Base-by-base conservation (phyloP, 2,888 invertebrate genomes). In the Hemistola chrysoprasaria region DNA sequence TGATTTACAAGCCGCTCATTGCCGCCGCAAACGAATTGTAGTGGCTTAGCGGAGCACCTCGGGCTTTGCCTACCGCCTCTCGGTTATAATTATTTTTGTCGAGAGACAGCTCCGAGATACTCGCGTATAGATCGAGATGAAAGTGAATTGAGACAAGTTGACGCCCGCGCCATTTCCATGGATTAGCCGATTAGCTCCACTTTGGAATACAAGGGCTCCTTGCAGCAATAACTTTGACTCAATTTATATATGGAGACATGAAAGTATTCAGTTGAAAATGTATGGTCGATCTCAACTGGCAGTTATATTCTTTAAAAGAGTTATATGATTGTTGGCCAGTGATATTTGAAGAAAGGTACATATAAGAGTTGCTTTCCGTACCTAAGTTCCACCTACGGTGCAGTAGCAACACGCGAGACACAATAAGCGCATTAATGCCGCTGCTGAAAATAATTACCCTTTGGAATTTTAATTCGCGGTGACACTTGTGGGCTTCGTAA, bases 1-100 rank as follows among this genome's bases (percentile, higher is more conserved):
- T 88, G 87, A 88, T 88, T 87, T 87, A 88, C 83, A 85, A 80
- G 82, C 75, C 78, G 78, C 83, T 81, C 81, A 76, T 75, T 78
- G 84, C 82, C 76, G 78, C 86, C 85, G 78, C 85, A 75, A 84
- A 84, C 84, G 86, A 84, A 85, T 80, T 80, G 86, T 79, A 78
- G 73, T 80, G 85, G 86, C 85, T 88, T 88, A 88, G 71, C 74
- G 76, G 71, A 75, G 77, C 70, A 82, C 73, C 79, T 69, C 76
- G 69, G 56, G 71, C 77, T 73, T 67, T 69, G 76, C 69, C 66
- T 74, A 65, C 72, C 66, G 75, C 69, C 59, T 68, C 67, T 67
- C 62, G 67, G 69, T 71, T 78, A 76, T 77, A 83, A 85, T 85
- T 88, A 88, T 88, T 87, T 87, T 87, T 82, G 85, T 81, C 79